Conservation (phyloP, 1,140 invertebrate genomes). For the Lanistes nyassanus region DNA sequence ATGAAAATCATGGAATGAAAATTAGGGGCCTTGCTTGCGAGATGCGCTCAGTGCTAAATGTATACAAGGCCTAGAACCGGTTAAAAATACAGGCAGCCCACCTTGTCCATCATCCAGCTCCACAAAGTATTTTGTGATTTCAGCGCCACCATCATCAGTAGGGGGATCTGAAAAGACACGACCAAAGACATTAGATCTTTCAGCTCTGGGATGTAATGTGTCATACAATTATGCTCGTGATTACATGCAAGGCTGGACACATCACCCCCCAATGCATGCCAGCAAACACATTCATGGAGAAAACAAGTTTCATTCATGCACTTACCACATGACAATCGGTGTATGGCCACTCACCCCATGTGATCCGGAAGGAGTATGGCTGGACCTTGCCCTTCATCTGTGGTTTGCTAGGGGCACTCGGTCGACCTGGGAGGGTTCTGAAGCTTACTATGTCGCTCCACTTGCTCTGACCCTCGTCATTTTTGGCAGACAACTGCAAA, state of each 20-base stretch:
- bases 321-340: not conserved
- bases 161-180: constrained; percentile 74
- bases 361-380: constrained; percentile 77
- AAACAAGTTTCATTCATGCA: not conserved
- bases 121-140: constrained; percentile 80
- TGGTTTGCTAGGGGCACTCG: constrained; percentile 79
- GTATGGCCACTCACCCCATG: constrained; percentile 73
- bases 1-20: not conserved
- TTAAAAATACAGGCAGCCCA: constrained; percentile 35
- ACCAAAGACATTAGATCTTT: not conserved
- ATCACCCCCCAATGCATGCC: not conserved
- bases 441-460: constrained; percentile 81
- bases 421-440: constrained; percentile 79
- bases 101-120: constrained; percentile 71
- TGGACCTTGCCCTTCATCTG: constrained; percentile 82
- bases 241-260: not conserved
- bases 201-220: not conserved
- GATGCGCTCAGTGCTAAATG: not conserved
- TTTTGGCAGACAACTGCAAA: constrained; percentile 78
- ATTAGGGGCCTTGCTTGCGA: not conserved
- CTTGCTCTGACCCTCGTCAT: constrained; percentile 82
- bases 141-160: constrained; percentile 79
- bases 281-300: not conserved
- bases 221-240: not conserved
- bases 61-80: not conserved